Percentiles rank a stretch among this genome's conserved stretches.
These are phyloP conservation scores for Tetrao urogallus DNA, from an alignment of 2,113 vertebrate species.

Conservation along the genomic window DNA sequence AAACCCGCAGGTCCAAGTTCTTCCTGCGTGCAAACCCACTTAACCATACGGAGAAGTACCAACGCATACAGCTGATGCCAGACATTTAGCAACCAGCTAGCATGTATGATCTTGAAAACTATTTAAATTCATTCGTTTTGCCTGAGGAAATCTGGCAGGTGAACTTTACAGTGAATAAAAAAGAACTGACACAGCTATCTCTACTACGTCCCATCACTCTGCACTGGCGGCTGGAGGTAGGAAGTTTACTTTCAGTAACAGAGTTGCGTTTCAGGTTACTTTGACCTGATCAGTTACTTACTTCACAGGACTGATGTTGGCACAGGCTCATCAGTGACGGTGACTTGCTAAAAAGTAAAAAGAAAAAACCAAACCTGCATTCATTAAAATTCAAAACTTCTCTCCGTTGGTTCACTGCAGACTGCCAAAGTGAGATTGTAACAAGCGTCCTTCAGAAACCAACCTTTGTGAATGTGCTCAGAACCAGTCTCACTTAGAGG, in stretches of 20 bases:
- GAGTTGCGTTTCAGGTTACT: neutral
- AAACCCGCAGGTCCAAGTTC: neutral
- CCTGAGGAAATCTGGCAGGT: neutral
- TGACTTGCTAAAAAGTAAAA: neutral
- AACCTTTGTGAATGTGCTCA: neutral
- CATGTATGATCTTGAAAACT: neutral
- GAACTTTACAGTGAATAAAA: rapidly evolving
- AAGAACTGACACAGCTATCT: neutral
- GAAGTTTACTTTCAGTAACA: neutral
- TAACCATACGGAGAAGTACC: neutral
- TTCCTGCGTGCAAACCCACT: neutral
- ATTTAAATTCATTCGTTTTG: neutral
- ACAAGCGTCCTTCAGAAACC: neutral
- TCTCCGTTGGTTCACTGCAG: neutral
- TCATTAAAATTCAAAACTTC: neutral
- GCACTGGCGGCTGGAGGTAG: neutral
- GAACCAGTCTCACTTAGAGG: rapidly evolving
- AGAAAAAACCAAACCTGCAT: neutral
- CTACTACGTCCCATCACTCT: neutral
- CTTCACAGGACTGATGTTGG: neutral
- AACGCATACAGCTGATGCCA: neutral
- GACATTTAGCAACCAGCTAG: neutral
- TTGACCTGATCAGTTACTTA: neutral
- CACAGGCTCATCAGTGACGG: neutral
- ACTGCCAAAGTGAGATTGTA: neutral